Evolutionary conservation across 2,888 invertebrate genomes (phyloP), one percentile per base, ranked within the genome.

Genomic region (Harpagoxenus sublaevis): DNA sequence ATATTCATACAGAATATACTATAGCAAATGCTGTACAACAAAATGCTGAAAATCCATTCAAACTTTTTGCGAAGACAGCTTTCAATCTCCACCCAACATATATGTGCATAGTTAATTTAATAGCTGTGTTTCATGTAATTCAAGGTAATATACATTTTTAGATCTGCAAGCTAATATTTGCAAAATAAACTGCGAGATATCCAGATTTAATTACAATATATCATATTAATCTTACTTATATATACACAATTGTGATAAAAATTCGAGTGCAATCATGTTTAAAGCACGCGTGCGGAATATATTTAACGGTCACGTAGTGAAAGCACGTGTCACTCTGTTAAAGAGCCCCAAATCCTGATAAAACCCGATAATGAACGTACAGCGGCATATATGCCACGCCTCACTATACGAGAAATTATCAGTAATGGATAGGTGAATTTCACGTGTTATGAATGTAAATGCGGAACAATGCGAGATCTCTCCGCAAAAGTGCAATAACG

Each of bases 401-500:
- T n/a, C 39, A 62, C 60, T 12, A 12, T 10, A 51, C 2, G 66
- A 68, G 68, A n/a, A 35, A 78, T 55, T 66, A 63, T 39, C 39
- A 53, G 45, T 55, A 68, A 78, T 55, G n/a, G n/a, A 68, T 53
- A 78, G 42, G 0, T 31, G 28, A 53, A 53, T 65, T 66, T 57
- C 4, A 6, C 42, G 15, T 55, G 68, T 42, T 55, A 68, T 68
- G 78, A 55, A 78, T 68, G 42, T 55, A 78, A 77, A 68, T 77
- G 42, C 28, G 9, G 15, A n/a, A 55, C 68, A 77, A 77, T 77
- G 28, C 12, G n/a, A 66, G n/a, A 53, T 78, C 73, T 55, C 73
- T 23, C 42, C 15, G 31, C n/a, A 78, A 68, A 78, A 78, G 55
- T 68, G 31, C 55, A 68, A 78, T 78, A 78, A 78, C 68, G 66